Base-by-base conservation (phyloP, 1,140 invertebrate genomes). In the Phortica variegata region DNA sequence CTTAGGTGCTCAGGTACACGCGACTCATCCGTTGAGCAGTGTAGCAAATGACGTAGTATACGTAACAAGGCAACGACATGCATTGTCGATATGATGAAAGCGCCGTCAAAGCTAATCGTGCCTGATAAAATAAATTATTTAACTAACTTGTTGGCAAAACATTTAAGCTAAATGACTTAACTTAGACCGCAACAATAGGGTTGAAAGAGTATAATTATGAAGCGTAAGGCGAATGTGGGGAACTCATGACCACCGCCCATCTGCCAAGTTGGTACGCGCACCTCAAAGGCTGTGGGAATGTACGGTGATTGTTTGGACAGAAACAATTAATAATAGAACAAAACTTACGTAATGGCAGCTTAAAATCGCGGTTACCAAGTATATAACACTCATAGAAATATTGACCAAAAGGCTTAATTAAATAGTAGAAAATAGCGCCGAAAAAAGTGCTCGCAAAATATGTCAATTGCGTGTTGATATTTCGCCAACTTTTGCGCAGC, bases 381-480 rank as follows among this genome's bases (percentile, higher is more conserved):
- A n/a, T n/a, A 36, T 63, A 68, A 15, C 63, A 68, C 23, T 68
- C 60, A 16, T 47, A 63, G 0, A 68, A 39, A 5, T 68, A 68
- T 42, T 68, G 63, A 41, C 58, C 63, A 37, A 60, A 68, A 2
- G 63, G 63, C 12, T 63, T 39, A 36, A 60, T 8, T 1, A 37
- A 43, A 21, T 68, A 68, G 8, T 60, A 68, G 0, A 68, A 10
- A 2, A 68, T 60, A 1, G 63, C 65, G 65, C 68, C 60, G 33
- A 51, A 60, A 20, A 68, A 63, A 9, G 68, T 55, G 34, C 58
- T 68, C 13, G 53, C 68, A 20, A 68, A 68, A 26, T 69, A 69
- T 60, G 63, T 68, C 0, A 68, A 63, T 43, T 68, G 63, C 0
- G 34, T 36, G 58, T 68, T 47, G 3, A 68, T 68, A 0, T 41